Percentiles rank a stretch among this genome's conserved stretches.
These are phyloP conservation scores for Tragelaphus buxtoni DNA, from an alignment of 2,113 vertebrate species.

Conservation along the genomic window DNA sequence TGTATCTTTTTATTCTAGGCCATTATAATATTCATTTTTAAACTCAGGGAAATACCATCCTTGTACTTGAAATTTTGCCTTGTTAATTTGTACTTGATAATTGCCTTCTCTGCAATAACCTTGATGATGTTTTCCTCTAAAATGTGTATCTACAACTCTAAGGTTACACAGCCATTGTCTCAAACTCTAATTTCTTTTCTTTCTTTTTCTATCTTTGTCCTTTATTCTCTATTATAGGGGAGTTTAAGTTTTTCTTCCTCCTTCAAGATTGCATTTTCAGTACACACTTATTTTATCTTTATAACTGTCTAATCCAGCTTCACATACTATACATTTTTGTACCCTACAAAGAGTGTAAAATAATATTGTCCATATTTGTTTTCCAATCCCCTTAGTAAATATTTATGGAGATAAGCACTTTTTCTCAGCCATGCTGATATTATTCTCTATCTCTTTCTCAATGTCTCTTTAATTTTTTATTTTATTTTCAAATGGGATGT, in stretches of 20 bases:
- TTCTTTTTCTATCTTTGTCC: background rate
- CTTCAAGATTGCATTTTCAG: background rate
- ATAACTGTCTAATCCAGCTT: background rate
- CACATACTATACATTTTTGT: background rate
- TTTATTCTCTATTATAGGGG: background rate
- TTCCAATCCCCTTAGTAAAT: background rate
- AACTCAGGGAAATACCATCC: background rate
- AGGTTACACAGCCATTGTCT: background rate
- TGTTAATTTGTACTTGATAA: background rate
- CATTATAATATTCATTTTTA: background rate
- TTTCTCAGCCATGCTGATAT: background rate
- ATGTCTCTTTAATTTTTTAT: background rate
- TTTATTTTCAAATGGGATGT: background rate
- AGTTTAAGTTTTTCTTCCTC: background rate
- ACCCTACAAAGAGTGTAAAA: background rate
- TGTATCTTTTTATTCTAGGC: background rate
- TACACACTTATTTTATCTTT: background rate
- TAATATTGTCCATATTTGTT: background rate
- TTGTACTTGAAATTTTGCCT: background rate
- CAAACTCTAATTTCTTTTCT: background rate
- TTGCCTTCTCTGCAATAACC: background rate
- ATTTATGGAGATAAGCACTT: background rate
- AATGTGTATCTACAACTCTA: background rate
- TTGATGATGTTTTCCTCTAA: background rate
- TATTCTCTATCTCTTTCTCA: background rate